Base-by-base conservation (phyloP, 92 coral and sea anemone genomes). In the Meandrina meandrites region DNA sequence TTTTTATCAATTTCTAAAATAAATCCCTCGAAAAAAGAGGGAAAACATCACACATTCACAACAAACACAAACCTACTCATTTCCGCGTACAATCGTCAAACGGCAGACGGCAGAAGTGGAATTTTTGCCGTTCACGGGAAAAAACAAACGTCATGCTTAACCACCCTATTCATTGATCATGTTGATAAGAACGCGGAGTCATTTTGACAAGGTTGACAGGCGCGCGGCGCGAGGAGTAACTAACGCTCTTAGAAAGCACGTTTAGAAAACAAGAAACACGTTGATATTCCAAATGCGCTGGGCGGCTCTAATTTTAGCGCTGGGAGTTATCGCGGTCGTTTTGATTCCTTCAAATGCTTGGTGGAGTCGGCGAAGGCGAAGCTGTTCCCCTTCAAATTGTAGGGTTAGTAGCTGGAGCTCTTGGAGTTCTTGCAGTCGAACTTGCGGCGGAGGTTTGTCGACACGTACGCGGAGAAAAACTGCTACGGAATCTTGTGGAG, bases 371-470 rank as follows among this genome's bases (percentile, higher is more conserved):
- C 79, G 90, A 12, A 70, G 97, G 1, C 76, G 95, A 15, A 74
- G 89, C 35, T 91, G 97, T 64, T 73, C 86, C 0, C 69, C 94
- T 18, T 80, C 76, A 5, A 76, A 94, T 69, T 96, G 97, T 36
- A 73, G n/a, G 27, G 92, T 96, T 16, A 89, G 93, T 75, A 15
- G 75, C 12, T 96, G 98, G 98, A 24, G 87, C 9, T 21, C 86
- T 17, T 96, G 98, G 98, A 40, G 81, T 7, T 12, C 85, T 0
- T 96, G 98, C 69, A 74, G 91, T 31, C 79, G 76, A 9, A 16
- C 89, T 16, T 95, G 98, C 78, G 95, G 94, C 24, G 86, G 92
- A 0, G 98, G 97, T 0, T 50, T 73, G 32, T 74, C 78, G 28
- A 78, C 85, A 3, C 90, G 98, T 8, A 74, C 85, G 32, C 87